Conservation (phyloP, 2,113 vertebrate species). For the Silurus meridionalis region DNA sequence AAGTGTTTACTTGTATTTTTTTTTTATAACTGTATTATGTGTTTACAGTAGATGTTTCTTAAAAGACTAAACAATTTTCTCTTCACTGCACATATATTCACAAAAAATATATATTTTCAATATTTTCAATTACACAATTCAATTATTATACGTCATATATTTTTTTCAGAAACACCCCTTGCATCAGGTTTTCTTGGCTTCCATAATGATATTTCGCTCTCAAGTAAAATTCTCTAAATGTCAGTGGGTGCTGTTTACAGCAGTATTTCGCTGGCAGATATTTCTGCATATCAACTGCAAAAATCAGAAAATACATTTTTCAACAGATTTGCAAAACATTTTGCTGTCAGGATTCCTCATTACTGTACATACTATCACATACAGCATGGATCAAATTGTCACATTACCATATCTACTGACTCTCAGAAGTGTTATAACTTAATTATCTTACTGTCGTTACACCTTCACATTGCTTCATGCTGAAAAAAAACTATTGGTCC, state of each 20-base stretch:
- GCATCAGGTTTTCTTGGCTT: background rate
- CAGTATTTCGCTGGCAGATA: slow-evolving; percentile 7
- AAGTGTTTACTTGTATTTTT: background rate
- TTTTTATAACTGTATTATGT: background rate
- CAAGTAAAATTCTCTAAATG: slow-evolving; percentile 18
- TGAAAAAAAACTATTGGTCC: background rate
- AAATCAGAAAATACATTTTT: background rate
- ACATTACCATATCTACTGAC: background rate
- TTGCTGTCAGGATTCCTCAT: background rate
- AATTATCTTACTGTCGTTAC: background rate
- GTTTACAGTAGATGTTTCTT: background rate
- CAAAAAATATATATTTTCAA: background rate
- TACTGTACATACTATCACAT: slow-evolving; percentile 6
- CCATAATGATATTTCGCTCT: background rate
- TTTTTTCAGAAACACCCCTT: background rate
- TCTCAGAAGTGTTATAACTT: background rate
- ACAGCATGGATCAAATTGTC: background rate
- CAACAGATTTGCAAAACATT: slow-evolving; percentile 14
- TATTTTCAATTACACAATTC: background rate
- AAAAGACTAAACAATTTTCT: background rate
- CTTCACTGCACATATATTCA: background rate
- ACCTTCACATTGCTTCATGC: background rate
- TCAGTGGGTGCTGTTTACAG: background rate
- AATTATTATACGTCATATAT: background rate
- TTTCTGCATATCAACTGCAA: slow-evolving; percentile 10